Evolutionary conservation across 2,113 vertebrate species (phyloP), one percentile per base, ranked within the genome.

Genomic region (Ciconia maguari): DNA sequence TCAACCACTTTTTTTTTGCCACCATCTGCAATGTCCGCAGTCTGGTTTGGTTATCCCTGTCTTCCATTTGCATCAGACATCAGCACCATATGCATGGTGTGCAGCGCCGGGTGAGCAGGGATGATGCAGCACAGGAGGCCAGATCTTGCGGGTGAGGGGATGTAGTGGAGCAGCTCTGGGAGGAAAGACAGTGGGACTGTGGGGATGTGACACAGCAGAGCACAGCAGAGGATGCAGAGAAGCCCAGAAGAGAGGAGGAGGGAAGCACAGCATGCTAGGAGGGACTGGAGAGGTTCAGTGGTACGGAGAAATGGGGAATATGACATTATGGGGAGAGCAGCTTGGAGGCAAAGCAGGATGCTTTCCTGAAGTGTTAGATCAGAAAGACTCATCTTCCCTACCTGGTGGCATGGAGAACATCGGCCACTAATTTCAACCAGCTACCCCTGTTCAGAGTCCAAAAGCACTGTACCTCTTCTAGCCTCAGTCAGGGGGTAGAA

Each of bases 51-150:
- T 34, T 80, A 38, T 81, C 42, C 51, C 4, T 8, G 38, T 8
- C 64, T 87, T 36, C 79, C 29, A 6, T 21, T 52, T 3, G 7
- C 0, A 0, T 55, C 69, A 89, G 83, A 32, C 62, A 25, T 18
- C 21, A 18, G 72, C 57, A 41, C 66, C 2, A 1, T 10, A 19
- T 0, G 7, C 1, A 3, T 9, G 82, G 68, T 19, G 51, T 17
- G n/a, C 13, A 7, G 54, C 1, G 1, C 29, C 16, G 83, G 54
- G 65, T 2, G 29, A 52, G 68, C 38, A 26, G 80, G 60, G 66
- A 13, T 16, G 57, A 48, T 51, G 58, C 51, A 42, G 77, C 61
- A 42, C 61, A 32, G 36, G 24, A 36, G 65, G 52, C 4, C 36
- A 76, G 16, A 24, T 2, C 41, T 57, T 12, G 54, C 1, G 1